Base-by-base conservation (phyloP, 2,113 vertebrate species). In the Garra rufa region DNA sequence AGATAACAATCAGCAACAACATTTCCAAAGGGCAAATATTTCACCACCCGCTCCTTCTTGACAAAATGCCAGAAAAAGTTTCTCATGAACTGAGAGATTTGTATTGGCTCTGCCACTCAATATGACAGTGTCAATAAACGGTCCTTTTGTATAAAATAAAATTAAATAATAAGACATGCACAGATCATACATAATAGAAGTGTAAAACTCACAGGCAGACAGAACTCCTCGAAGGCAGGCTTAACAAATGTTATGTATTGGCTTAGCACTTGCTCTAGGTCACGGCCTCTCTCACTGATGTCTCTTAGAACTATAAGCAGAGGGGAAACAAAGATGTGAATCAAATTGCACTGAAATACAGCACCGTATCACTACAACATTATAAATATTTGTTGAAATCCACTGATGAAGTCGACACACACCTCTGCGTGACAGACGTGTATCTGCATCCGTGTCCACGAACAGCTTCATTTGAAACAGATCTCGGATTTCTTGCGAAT, bases 381-480 rank as follows among this genome's bases (percentile, higher is more conserved):
- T 24, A 14, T 44, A 11, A 69, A n/a, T 41, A 11, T n/a, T 77
- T 21, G 19, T 77, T 19, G 15, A 61, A 38, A 44, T 28, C 8
- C 24, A 24, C 11, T 83, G 38, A 21, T 7, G 73, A 59, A 63
- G 19, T n/a, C 26, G 0, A 21, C 61, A 17, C 85, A 90, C 89
- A 98, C 97, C 97, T 95, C 97, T 95, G 83, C 97, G 95, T 65
- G 97, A 98, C 8, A 99, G 95, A 28, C 97, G 93, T 0, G 97
- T 99, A 88, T 98, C 97, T 0, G 97, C 96, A 0, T 99, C 97
- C 0, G 96, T 98, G 89, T 98, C 97, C 89, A 99, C 97, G 0
- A 99, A 99, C 21, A 99, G 95, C 88, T 99, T 98, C 97, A 99
- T 98, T 85, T 97, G 97, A 91, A 99, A 99, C 17, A 99, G 93